phyloP scores from a whole-genome alignment of 92 coral and sea anemone genomes.

The Plumapathes pennacea region DNA sequence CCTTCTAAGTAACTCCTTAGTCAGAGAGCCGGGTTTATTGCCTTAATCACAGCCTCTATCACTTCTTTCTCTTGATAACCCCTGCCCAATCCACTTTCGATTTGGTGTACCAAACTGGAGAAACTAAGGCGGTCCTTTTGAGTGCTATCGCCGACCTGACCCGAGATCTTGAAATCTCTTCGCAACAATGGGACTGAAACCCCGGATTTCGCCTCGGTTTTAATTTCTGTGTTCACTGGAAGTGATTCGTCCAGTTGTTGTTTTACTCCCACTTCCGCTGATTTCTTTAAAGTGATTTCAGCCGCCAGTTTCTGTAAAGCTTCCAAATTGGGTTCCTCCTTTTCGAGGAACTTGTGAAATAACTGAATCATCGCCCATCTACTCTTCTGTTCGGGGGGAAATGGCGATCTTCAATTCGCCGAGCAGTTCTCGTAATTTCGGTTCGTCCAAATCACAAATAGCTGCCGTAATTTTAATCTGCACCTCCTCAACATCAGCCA shows the following conservation, averaged over 20 bases:
- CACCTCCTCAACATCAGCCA: conserved; percentile 9
- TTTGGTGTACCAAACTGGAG: conserved; percentile 57
- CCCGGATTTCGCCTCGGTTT: conserved; percentile 1
- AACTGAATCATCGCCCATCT: conserved; percentile 6
- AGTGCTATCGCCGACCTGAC: conserved; percentile 36
- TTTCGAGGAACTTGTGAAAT: conserved; percentile 9
- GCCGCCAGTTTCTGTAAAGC: neutral
- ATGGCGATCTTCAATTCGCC: neutral
- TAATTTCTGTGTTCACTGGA: neutral
- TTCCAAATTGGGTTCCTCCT: conserved; percentile 7
- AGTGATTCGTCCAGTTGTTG: neutral
- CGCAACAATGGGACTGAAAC: conserved; percentile 6
- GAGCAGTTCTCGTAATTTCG: conserved; percentile 12
- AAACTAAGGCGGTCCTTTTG: conserved; percentile 62
- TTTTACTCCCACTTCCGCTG: neutral
- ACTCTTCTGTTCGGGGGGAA: conserved; percentile 1
- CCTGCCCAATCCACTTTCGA: conserved; percentile 29
- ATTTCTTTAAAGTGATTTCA: neutral
- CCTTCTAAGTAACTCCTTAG: conserved; percentile 22
- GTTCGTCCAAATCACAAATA: conserved; percentile 13
- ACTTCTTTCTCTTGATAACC: conserved; percentile 35
- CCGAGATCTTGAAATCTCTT: conserved; percentile 39
- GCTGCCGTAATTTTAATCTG: conserved; percentile 12
- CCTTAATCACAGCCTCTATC: conserved; percentile 32
- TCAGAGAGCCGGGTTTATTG: conserved; percentile 26